Evolutionary conservation across 2,888 invertebrate genomes (phyloP), one percentile per base, ranked within the genome.

Genomic region (Trissolcus japonicus): DNA sequence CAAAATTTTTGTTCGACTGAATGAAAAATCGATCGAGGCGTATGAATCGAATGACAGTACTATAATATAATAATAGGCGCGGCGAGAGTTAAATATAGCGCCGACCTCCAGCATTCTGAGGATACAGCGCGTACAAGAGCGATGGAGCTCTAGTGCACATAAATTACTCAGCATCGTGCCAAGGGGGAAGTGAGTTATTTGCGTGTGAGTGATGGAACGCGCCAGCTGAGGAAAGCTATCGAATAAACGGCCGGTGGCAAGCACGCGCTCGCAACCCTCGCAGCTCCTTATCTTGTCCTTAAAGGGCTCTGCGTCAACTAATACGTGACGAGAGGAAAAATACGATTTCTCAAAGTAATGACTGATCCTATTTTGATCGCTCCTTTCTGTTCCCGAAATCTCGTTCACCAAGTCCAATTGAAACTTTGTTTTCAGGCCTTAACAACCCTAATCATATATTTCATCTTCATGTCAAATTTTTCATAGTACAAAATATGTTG

Each of bases 191-290:
- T 87, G 87, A 88, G 89, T 89, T 89, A 88, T 88, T 88, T 88
- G 87, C 87, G 88, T 85, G 87, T 86, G 87, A 88, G 86, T 88
- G 89, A 89, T 86, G 87, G 88, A 88, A 86, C 86, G 87, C 84
- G 86, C 86, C 88, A 87, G 87, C 88, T 88, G 88, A 86, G 84
- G 83, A 85, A 85, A 85, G 84, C 82, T 83, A 81, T 82, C 79
- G 83, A 81, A 78, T 81, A 82, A 84, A 84, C 80, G 84, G 79
- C 77, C 79, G 78, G 73, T 75, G 69, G 80, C 73, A 75, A 78
- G 80, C 81, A 76, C 76, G 79, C 79, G 79, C 78, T 80, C 79
- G 76, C 80, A 80, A 79, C 51, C 61, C 65, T 75, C 68, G 55
- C 72, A 61, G 67, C 80, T 81, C 80, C 76, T 71, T 76, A 80